Base-by-base conservation (phyloP, 2,797 vertebrate genomes). In the Onychomys torridus region DNA sequence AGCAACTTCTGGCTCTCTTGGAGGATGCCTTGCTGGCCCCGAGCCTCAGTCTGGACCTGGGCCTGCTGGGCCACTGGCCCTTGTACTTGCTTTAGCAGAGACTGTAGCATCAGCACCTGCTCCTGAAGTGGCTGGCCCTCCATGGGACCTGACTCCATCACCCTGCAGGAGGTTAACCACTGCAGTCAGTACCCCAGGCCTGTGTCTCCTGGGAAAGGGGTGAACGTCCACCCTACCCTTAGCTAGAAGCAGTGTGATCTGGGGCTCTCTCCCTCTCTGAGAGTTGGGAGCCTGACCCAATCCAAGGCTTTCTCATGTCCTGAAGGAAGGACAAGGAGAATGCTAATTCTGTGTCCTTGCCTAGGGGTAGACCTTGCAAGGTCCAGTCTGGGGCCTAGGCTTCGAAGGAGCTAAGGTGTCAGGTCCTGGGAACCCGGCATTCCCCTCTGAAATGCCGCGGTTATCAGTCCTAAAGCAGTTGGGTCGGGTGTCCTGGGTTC, bases 21-120 rank as follows among this genome's bases (percentile, higher is more conserved):
- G 94, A 99, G 98, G 97, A 99, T 99, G 94, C 77, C 94, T 88
- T 99, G 99, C 79, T 97, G 97, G 86, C 98, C 95, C 79, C 97
- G 98, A 1, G 97, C 98, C 94, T 97, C 96, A 10, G 99, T 98
- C 91, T 99, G 98, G 87, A 85, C 77, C n/a, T 40, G 92, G n/a
- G 34, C 81, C 83, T 97, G 98, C 49, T 97, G 98, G 9, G 97
- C 96, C 6, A 98, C 98, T 93, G 98, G 98, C 32, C 34, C n/a
- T 91, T 98, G 98, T 11, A 99, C 98, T 91, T 97, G 97, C 94
- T 63, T 84, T 96, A 99, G 98, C 91, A 99, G 98, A 6, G 94
- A 95, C 95, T 99, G 99, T 97, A 99, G 98, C n/a, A 57, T 97
- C n/a, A 96, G 97, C 32, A 99, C 98, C 89, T 99, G 99, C 94